Percentiles rank a stretch among this genome's conserved stretches.
Conservation (phyloP, 1,140 invertebrate species). For the Tetragnatha versicolor region DNA sequence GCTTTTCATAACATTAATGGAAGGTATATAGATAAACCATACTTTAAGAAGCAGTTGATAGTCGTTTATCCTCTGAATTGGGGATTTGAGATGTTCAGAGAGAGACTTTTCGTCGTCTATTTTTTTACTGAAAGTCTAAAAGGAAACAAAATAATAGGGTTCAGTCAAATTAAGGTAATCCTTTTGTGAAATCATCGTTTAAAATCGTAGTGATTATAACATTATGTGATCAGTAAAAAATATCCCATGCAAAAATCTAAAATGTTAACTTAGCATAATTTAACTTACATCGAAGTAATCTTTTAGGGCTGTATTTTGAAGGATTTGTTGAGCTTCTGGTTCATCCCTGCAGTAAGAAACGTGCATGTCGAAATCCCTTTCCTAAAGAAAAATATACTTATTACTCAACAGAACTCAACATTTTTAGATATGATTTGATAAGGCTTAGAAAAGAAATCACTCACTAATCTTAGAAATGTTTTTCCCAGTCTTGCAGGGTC, state of each 20-base stretch:
- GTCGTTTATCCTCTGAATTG: constrained; percentile 94
- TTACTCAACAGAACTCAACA: no score
- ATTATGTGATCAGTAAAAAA: not conserved
- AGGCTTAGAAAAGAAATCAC: no score
- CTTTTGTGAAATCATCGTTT: not conserved
- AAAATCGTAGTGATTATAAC: not conserved
- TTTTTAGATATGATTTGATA: no score
- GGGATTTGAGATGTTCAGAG: constrained; percentile 88
- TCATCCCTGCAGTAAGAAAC: constrained; percentile 88
- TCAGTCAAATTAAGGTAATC: not conserved
- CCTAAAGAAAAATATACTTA: constrained; percentile 63
- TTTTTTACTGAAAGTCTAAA: constrained; percentile 82
- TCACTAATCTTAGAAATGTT: constrained; percentile 79
- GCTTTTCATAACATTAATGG: not conserved
- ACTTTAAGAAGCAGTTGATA: constrained; percentile 95
- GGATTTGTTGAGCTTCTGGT: constrained; percentile 80
- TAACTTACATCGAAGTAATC: constrained; percentile 83
- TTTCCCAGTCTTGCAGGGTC: constrained; percentile 80
- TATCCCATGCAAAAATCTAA: not conserved
- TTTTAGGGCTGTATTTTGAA: constrained; percentile 72
- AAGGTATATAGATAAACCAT: constrained; percentile 64
- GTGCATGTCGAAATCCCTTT: constrained; percentile 92
- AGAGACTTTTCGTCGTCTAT: constrained; percentile 88
- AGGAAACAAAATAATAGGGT: not conserved
- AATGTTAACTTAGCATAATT: not conserved